Evolutionary conservation across 2,888 invertebrate genomes (phyloP).

Genomic region (Pyrochroa serraticornis): DNA sequence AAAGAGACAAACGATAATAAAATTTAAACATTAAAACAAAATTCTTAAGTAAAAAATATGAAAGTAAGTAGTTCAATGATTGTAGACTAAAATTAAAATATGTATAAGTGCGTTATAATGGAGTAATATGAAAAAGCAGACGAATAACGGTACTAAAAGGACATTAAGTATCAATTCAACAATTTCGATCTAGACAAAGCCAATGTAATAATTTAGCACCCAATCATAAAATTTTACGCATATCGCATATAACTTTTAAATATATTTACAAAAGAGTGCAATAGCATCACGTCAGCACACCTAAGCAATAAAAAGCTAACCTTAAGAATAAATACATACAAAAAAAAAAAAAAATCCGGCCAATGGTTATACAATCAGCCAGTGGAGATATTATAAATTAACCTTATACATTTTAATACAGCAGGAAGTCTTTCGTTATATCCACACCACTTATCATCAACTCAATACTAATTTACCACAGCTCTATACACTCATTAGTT

Average conservation of each 20-base stretch:
- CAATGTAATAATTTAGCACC: slow-evolving; percentile 50
- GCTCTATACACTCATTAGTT: slow-evolving; percentile 52
- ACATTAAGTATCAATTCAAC: slow-evolving; percentile 31
- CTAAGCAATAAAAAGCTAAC: slow-evolving; percentile 54
- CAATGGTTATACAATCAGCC: slow-evolving; percentile 17
- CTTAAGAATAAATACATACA: slow-evolving; percentile 47
- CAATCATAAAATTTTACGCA: slow-evolving; percentile 47
- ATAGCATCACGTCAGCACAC: slow-evolving; percentile 56
- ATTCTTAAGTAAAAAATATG: slow-evolving; percentile 40
- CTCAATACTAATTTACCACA: slow-evolving; percentile 50
- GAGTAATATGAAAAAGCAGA: slow-evolving; percentile 18
- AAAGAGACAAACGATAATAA: slow-evolving; percentile 51
- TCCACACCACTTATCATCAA: slow-evolving; percentile 45
- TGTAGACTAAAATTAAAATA: slow-evolving; percentile 10
- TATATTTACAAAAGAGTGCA: slow-evolving; percentile 54
- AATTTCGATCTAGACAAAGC: slow-evolving; percentile 34
- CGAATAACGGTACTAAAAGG: slow-evolving; percentile 24
- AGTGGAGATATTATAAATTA: slow-evolving; percentile 37
- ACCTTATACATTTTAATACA: slow-evolving; percentile 29
- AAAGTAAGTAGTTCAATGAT: slow-evolving; percentile 25
- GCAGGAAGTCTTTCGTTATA: slow-evolving; percentile 38
- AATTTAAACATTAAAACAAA: slow-evolving; percentile 52
- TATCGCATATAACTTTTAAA: slow-evolving; percentile 45
- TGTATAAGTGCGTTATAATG: not conserved
- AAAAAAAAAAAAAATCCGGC: slow-evolving; percentile 29